A percentile compares a stretch with the other conserved stretches of the same genome.
phyloP scores from a whole-genome alignment of 2,888 invertebrate species.

The Deroplatys truncata region DNA sequence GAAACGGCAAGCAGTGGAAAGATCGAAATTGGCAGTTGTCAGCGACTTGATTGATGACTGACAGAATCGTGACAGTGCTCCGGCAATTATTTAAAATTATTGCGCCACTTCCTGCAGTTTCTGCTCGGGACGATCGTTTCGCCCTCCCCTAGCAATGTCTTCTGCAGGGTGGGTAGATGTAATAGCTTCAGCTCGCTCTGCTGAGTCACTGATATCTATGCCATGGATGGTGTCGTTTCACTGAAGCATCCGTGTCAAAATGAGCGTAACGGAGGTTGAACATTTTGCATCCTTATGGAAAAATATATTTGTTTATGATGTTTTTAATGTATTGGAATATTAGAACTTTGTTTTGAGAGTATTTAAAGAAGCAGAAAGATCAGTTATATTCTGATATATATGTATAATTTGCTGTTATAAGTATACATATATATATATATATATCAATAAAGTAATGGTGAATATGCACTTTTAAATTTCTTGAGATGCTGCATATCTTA shows the following conservation, averaged over 20 bases:
- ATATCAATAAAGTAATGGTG: too few species aligned
- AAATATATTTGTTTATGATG: too few species aligned
- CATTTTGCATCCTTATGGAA: too few species aligned
- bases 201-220: conserved; percentile 1
- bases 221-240: background rate
- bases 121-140: conserved; percentile 19
- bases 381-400: too few species aligned
- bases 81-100: conserved; percentile 30
- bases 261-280: too few species aligned
- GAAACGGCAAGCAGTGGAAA: background rate
- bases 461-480: too few species aligned
- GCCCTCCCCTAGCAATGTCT: background rate
- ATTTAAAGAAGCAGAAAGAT: too few species aligned
- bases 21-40: conserved; percentile 27
- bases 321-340: too few species aligned
- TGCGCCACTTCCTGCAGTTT: conserved; percentile 19
- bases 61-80: conserved; percentile 24
- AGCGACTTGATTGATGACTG: conserved; percentile 28
- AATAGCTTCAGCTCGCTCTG: background rate
- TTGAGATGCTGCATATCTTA: too few species aligned
- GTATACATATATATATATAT: too few species aligned
- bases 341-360: too few species aligned
- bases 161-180: background rate
- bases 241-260: background rate
- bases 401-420: too few species aligned